Evolutionary conservation across 2,113 vertebrate species (phyloP).

Genomic region (Microtus ochrogaster): DNA sequence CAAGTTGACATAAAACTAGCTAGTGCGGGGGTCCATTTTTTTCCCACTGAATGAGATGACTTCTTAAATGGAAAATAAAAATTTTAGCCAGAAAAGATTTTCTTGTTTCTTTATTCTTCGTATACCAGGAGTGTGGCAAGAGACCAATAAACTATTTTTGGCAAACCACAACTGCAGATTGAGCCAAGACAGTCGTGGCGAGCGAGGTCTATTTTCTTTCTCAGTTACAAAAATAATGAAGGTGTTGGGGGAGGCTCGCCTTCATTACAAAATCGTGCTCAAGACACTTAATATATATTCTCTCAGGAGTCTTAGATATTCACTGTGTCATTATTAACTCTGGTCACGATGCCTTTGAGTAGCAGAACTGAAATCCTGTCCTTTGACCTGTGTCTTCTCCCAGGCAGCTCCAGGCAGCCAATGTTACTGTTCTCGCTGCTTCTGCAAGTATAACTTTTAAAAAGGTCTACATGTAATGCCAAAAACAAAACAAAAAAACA

Average conservation of each 20-base stretch:
- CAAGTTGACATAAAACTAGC: background rate
- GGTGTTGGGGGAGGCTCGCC: background rate
- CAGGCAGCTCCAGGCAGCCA: background rate
- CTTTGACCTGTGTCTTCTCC: background rate
- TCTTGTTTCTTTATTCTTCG: background rate
- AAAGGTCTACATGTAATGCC: background rate
- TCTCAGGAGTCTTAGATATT: background rate
- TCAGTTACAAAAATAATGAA: background rate
- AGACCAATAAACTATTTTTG: constrained; percentile 31
- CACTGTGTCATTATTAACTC: background rate
- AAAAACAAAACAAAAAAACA: background rate
- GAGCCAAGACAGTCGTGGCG: background rate
- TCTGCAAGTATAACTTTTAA: background rate
- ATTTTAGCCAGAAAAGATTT: background rate
- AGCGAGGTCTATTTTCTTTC: background rate
- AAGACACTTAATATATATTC: background rate
- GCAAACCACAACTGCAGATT: background rate
- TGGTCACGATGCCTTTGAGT: background rate
- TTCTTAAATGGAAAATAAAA: constrained; percentile 44
- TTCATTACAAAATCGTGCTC: background rate
- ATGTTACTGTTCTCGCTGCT: background rate
- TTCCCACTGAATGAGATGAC: background rate
- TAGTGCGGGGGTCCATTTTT: background rate
- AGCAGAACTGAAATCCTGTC: background rate
- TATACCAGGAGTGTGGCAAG: background rate